Percentiles rank a stretch among this genome's conserved stretches.
Evolutionary conservation across 2,113 vertebrate genomes (phyloP).

Genomic region (Thermophis baileyi): DNA sequence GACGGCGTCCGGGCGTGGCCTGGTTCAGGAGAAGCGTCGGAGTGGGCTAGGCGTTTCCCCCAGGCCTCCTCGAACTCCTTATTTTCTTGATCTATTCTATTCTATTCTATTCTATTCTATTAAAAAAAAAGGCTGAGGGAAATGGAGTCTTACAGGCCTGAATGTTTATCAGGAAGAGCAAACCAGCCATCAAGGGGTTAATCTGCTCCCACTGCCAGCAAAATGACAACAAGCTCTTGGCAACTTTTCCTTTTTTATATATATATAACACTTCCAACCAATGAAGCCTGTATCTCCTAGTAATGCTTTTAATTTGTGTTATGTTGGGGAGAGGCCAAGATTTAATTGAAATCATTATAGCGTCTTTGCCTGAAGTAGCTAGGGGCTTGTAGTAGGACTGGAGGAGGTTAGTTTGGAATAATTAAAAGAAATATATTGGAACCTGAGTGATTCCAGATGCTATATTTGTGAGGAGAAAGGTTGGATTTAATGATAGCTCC

Average conservation of each 20-base stretch:
- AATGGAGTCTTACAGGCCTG: neutral
- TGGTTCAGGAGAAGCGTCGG: too few relatives aligned
- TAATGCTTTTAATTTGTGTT: constrained; percentile 82
- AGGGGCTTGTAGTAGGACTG: constrained; percentile 63
- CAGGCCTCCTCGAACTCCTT: too few relatives aligned
- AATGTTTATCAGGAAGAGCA: neutral
- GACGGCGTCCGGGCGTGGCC: too few relatives aligned
- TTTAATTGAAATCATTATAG: constrained; percentile 83
- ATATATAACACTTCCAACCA: constrained; percentile 75
- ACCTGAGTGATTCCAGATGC: constrained; percentile 67
- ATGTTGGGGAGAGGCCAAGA: constrained; percentile 78
- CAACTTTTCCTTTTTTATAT: constrained; percentile 67
- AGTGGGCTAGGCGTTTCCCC: too few relatives aligned
- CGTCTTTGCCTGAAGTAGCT: constrained; percentile 80
- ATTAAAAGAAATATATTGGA: constrained; percentile 73
- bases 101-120: neutral
- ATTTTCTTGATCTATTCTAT: too few relatives aligned
- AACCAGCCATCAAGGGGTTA: constrained; percentile 61
- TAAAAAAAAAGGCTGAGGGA: neutral
- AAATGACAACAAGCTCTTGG: constrained; percentile 75
- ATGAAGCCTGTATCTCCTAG: constrained; percentile 73
- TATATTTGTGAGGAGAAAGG: constrained; percentile 60
- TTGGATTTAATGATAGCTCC: constrained; percentile 66
- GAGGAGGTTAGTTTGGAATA: constrained; percentile 69
- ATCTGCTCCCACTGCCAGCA: constrained; percentile 52